Base-by-base conservation (phyloP, 2,888 invertebrate genomes). In the Schrankia costaestrigalis region DNA sequence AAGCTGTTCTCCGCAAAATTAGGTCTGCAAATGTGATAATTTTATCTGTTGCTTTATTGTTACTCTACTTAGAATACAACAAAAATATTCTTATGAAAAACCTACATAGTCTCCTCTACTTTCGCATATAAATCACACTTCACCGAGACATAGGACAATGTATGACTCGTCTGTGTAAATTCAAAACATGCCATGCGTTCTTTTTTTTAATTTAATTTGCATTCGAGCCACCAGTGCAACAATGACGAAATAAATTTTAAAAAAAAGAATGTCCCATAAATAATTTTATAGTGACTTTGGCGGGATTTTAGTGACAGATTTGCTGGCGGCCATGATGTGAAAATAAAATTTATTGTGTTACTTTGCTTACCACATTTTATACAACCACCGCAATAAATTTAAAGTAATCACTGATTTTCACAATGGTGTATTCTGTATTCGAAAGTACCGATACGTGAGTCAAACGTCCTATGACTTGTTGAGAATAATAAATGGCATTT, bases 241-340 rank as follows among this genome's bases (percentile, higher is more conserved):
- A 79, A 76, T 75, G 72, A 63, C 63, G 49, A 63, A 63, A 65
- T 73, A 70, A 71, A 46, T 35, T 41, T 11, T 26, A 26, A 26
- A 39, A 31, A 31, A 31, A 17, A 23, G 22, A 71, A 65, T 34
- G 36, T 31, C 47, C 56, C 47, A 63, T 78, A 78, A 78, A 81
- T 79, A 71, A 72, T 68, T 52, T 68, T 71, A 66, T 72, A 76
- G 67, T 69, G 73, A 72, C 70, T 69, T 71, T 63, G 57, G 56
- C 49, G 51, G 62, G 54, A 47, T 49, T 66, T 60, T 56, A 47
- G 56, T 65, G 65, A 70, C 65, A 70, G 57, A 65, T 66, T 66
- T 63, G 60, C 53, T 57, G 56, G 57, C 60, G 60, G 60, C 53
- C 58, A 31, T 64, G 65, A 63, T 55, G 45, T 46, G 37, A 37